Evolutionary conservation across 30 jellyfish, hydroid and myxozoan genomes (phyloP), one percentile per base, ranked within the genome.

Genomic region (Turritopsis dohrnii): DNA sequence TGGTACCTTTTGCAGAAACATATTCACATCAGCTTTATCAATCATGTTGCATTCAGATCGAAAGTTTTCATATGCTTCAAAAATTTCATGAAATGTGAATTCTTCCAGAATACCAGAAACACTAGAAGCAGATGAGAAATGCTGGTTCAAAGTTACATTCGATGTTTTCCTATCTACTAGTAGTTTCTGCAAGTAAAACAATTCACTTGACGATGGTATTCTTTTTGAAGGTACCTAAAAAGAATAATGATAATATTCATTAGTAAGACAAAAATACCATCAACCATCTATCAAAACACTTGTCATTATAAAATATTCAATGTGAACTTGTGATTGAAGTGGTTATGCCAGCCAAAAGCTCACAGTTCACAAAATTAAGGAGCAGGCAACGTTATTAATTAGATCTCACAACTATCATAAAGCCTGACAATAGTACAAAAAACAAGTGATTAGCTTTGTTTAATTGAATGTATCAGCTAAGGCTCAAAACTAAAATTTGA

Each of bases 31-130:
- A n/a, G 53, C 7, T 30, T 74, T 26, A 30, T 74, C 83, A 23
- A 74, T 23, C 83, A 74, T 74, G 41, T 74, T 74, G 65, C 83
- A 74, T 74, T 74, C 54, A 16, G 53, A n/a, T 41, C 27, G 7
- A 74, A 74, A 74, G 26, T 74, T 41, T 1, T 1, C 41, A 29
- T 74, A 74, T 20, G 83, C 83, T 74, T 74, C 83, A 74, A 24
- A 74, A 74, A 74, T 29, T 21, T 74, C 71, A 24, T 74, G 18
- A 52, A 74, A 74, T 1, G 83, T 74, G 24, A 74, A 26, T 22
- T n/a, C 41, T 21, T 74, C 65, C 7, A 74, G 83, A 7, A 30
- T 16, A 22, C 53, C 72, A 23, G 77, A 27, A 7, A 16, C 28
- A 69, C 19, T n/a, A n/a, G 77, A n/a, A 41, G 60, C 5, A 3